phyloP scores from a whole-genome alignment of 1,140 invertebrate genomes.

The Charaxes varanes region DNA sequence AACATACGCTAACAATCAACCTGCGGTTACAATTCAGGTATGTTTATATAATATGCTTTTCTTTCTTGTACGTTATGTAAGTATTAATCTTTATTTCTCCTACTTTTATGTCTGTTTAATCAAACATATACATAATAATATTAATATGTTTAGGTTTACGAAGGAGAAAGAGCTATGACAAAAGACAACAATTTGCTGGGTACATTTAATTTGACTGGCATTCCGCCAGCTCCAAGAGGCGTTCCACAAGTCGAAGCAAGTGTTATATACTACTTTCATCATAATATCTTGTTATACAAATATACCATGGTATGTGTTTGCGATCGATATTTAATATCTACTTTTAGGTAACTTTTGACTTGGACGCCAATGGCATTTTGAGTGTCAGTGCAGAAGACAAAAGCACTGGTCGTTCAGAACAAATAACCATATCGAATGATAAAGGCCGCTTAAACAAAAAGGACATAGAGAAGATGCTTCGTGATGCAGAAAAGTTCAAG shows the following conservation, averaged over 20 bases:
- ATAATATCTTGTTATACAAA: too few species aligned
- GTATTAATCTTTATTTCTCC: too few species aligned
- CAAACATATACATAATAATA: too few species aligned
- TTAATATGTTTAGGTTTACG: slow-evolving; percentile 76
- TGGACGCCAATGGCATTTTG: slow-evolving; percentile 87
- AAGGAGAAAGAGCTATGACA: slow-evolving; percentile 88
- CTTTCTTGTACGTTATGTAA: background rate
- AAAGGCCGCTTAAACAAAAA: slow-evolving; percentile 92
- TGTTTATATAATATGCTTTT: background rate
- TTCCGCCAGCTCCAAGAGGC: slow-evolving; percentile 80
- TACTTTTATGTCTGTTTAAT: too few species aligned
- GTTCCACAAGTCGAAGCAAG: slow-evolving; percentile 78
- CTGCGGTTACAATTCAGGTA: slow-evolving; percentile 86
- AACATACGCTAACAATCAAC: slow-evolving; percentile 80
- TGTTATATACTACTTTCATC: background rate
- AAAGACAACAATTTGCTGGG: slow-evolving; percentile 88
- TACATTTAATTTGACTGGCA: slow-evolving; percentile 84
- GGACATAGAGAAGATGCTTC: slow-evolving; percentile 94
- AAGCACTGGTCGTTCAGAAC: slow-evolving; percentile 84
- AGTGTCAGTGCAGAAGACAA: slow-evolving; percentile 87
- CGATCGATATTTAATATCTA: background rate
- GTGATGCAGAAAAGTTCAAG: slow-evolving; percentile 83
- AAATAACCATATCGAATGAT: slow-evolving; percentile 93
- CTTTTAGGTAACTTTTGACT: slow-evolving; percentile 83
- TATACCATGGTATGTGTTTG: too few species aligned